Evolutionary conservation across 2,797 vertebrate genomes (phyloP).

Genomic region (Craterocephalus amniculus): DNA sequence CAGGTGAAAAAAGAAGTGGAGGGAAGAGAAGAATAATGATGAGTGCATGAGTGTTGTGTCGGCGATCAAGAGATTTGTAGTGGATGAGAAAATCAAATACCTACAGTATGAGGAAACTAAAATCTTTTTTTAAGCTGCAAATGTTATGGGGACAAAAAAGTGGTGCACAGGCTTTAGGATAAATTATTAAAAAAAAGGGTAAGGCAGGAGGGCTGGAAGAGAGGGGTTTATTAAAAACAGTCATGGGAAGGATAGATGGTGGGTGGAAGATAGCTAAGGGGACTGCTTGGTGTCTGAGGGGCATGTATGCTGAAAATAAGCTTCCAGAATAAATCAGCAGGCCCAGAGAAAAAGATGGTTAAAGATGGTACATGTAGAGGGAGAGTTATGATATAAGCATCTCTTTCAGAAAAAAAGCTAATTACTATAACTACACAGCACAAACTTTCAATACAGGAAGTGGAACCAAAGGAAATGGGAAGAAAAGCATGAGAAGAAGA

Average conservation of each 20-base stretch:
- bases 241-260: slow-evolving; percentile 35
- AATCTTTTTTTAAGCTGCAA: slow-evolving; percentile 55
- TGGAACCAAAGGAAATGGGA: slow-evolving; percentile 42
- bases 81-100: slow-evolving; percentile 74
- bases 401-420: slow-evolving; percentile 11
- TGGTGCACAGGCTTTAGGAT: slow-evolving; percentile 49
- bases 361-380: slow-evolving; percentile 49
- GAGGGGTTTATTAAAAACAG: slow-evolving; percentile 39
- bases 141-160: slow-evolving; percentile 44
- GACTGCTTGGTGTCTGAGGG: slow-evolving; percentile 55
- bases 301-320: slow-evolving; percentile 62
- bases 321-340: slow-evolving; percentile 73
- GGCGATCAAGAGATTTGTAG: slow-evolving; percentile 38
- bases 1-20: slow-evolving; percentile 36
- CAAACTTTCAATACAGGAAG: slow-evolving; percentile 32
- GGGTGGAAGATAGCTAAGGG: slow-evolving; percentile 51
- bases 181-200: slow-evolving; percentile 34
- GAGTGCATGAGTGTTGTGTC: slow-evolving; percentile 20
- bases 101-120: slow-evolving; percentile 68
- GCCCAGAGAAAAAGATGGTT: slow-evolving; percentile 49
- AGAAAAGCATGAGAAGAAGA: slow-evolving; percentile 2
- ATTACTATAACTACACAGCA: slow-evolving; percentile 48
- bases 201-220: neutral
- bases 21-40: slow-evolving; percentile 35
- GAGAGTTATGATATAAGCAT: neutral